Evolutionary conservation across 2,888 invertebrate species (phyloP).

Genomic region (Meganola albula): DNA sequence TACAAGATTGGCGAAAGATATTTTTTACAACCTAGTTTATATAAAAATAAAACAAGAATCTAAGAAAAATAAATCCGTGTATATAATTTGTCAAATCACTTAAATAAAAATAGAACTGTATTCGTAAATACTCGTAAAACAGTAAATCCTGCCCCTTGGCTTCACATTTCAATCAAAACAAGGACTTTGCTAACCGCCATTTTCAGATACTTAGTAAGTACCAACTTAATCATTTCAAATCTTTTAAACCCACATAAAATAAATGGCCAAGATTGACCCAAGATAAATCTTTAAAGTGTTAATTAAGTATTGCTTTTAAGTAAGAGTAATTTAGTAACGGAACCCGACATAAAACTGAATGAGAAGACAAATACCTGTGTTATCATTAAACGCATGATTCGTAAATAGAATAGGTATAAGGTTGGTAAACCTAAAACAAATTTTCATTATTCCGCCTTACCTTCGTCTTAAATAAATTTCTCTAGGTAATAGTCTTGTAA

Average conservation of each 20-base stretch:
- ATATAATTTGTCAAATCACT: too few species aligned
- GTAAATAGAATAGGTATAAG: too few species aligned
- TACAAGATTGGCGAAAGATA: too few species aligned
- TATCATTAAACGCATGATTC: too few species aligned
- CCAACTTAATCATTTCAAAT: constrained; percentile 23
- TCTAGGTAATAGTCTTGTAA: neutral
- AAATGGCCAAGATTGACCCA: constrained; percentile 30
- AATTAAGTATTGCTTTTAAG: constrained; percentile 28
- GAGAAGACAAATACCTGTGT: constrained; percentile 7
- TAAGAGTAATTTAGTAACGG: constrained; percentile 21
- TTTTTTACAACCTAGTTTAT: too few species aligned
- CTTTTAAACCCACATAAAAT: constrained; percentile 27
- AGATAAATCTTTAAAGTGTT: constrained; percentile 35
- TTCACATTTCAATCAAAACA: constrained; percentile 18
- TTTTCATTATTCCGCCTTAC: too few species aligned
- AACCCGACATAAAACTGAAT: constrained; percentile 15
- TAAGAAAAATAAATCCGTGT: too few species aligned
- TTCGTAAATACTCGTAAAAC: neutral
- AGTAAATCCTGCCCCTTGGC: constrained; percentile 6
- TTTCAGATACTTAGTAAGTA: constrained; percentile 24
- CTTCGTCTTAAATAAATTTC: too few species aligned
- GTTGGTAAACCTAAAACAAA: too few species aligned
- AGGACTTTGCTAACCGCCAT: constrained; percentile 17
- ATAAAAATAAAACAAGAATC: too few species aligned
- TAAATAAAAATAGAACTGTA: neutral